Conservation (phyloP, 1,140 invertebrate genomes). For the Eufriesea mexicana region DNA sequence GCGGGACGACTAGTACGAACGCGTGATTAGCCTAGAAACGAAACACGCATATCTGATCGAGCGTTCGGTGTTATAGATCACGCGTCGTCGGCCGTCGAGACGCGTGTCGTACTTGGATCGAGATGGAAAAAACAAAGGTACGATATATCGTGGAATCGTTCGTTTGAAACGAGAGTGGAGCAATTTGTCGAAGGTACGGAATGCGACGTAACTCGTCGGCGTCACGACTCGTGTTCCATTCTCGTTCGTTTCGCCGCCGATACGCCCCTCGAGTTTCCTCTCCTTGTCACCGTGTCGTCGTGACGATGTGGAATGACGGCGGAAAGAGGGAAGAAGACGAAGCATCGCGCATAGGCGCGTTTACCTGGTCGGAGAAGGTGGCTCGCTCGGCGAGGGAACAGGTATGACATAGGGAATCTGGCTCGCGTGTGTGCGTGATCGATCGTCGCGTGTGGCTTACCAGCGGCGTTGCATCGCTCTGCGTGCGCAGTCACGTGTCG, state of each 20-base stretch:
- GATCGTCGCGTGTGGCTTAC: slow-evolving; percentile 63
- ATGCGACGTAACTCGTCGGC: slow-evolving; percentile 9
- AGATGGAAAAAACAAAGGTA: too few species aligned
- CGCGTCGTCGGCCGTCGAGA: not conserved
- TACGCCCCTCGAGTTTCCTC: not conserved
- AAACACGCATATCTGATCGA: not conserved
- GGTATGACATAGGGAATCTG: slow-evolving; percentile 34
- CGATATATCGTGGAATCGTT: not conserved
- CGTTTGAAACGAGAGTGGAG: not conserved
- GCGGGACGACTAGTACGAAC: not conserved
- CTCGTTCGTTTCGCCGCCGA: not conserved
- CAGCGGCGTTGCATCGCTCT: slow-evolving; percentile 47
- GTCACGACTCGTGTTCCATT: not conserved
- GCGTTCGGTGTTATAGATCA: not conserved
- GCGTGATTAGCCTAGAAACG: not conserved
- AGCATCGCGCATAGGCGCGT: slow-evolving; percentile 17
- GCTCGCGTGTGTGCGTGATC: slow-evolving; percentile 64
- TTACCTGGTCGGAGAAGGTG: slow-evolving; percentile 42
- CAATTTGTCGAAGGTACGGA: slow-evolving; percentile 35
- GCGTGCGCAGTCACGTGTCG: slow-evolving; percentile 71
- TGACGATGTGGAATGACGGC: not conserved
- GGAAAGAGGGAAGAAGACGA: not conserved
- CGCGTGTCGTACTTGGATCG: too few species aligned
- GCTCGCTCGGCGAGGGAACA: slow-evolving; percentile 14
- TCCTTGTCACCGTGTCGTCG: not conserved